These are phyloP conservation scores for Heterohyrax brucei DNA, from an alignment of 2,797 vertebrate species.

Conservation along the genomic window DNA sequence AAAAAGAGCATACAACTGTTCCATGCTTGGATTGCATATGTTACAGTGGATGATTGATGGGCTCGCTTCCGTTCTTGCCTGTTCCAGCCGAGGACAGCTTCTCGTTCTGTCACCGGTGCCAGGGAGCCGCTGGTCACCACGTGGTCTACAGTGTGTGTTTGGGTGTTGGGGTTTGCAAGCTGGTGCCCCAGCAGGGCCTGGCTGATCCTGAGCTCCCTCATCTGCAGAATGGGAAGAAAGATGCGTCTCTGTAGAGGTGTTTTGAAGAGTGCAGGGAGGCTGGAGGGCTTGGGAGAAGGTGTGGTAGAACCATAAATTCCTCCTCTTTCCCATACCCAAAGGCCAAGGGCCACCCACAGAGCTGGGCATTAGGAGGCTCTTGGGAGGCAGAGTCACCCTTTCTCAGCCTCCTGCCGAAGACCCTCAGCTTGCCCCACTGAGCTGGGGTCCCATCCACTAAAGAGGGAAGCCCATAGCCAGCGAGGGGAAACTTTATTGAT, in stretches of 20 bases:
- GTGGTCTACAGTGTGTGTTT: fast-evolving
- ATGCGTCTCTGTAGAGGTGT: not conserved
- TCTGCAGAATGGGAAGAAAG: not conserved
- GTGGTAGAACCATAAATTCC: fast-evolving
- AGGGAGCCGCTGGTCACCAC: fast-evolving
- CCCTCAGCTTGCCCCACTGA: fast-evolving
- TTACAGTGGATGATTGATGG: constrained; percentile 9
- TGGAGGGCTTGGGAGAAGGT: fast-evolving
- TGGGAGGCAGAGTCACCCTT: fast-evolving
- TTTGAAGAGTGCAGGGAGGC: fast-evolving
- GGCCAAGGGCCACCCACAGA: not conserved
- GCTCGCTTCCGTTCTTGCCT: not conserved
- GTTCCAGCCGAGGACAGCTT: not conserved
- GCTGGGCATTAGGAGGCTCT: too few relatives aligned
- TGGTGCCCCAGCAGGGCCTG: fast-evolving
- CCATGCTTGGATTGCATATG: constrained; percentile 72
- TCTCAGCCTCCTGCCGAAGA: fast-evolving
- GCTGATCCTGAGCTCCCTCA: not conserved
- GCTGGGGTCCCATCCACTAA: fast-evolving
- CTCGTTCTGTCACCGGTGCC: fast-evolving
- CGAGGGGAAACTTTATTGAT: not conserved
- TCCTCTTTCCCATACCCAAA: too few relatives aligned
- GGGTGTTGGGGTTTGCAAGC: not conserved
- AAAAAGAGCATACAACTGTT: constrained; percentile 80
- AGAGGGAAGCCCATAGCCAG: fast-evolving